phyloP scores from a whole-genome alignment of 2,113 vertebrate genomes.

The Cervus canadensis region DNA sequence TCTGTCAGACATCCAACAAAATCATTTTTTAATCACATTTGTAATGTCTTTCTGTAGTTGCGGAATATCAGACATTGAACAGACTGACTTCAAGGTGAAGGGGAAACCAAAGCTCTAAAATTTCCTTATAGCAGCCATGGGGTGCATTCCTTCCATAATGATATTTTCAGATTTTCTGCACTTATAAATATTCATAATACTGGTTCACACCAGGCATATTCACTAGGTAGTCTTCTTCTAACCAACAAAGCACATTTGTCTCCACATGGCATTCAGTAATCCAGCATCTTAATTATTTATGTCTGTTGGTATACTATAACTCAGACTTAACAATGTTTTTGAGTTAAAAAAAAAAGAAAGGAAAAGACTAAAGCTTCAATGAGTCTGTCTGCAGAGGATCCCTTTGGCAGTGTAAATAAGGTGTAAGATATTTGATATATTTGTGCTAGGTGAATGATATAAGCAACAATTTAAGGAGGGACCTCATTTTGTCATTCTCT shows the following conservation, averaged over 20 bases:
- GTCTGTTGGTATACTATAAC: background rate
- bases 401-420: background rate
- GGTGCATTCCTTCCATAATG: conserved; percentile 30
- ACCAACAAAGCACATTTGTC: background rate
- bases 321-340: background rate
- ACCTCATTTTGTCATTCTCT: background rate
- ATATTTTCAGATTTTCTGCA: conserved; percentile 18
- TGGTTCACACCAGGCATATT: background rate
- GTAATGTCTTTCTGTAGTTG: conserved; percentile 15
- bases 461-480: background rate
- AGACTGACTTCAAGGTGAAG: conserved; percentile 28
- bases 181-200: conserved; percentile 51
- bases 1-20: conserved; percentile 56
- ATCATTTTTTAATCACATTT: conserved; percentile 64
- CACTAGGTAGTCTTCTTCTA: background rate
- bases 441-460: background rate
- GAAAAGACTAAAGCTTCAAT: background rate
- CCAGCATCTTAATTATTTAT: background rate
- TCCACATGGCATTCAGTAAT: background rate
- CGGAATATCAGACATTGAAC: background rate
- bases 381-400: background rate
- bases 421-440: background rate
- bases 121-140: background rate
- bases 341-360: background rate
- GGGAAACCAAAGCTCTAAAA: conserved; percentile 15